Base-by-base conservation (phyloP, 2,113 vertebrate species). In the Percina caprodes region DNA sequence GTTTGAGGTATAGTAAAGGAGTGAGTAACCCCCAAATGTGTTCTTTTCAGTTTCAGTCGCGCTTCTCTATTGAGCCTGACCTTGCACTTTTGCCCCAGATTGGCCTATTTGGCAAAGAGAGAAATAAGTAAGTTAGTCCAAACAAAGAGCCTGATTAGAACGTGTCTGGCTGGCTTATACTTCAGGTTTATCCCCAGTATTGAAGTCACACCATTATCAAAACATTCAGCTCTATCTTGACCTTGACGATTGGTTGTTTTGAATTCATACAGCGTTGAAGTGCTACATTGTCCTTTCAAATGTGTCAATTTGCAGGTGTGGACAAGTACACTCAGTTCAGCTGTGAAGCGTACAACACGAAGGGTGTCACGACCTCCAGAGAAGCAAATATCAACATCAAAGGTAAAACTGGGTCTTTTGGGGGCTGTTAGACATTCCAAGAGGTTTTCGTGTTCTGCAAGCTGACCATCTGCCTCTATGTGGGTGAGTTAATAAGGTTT, bases 321-420 rank as follows among this genome's bases (percentile, higher is more conserved):
- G 88, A 93, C 0, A 89, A 95, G 78, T 63, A 86, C 0, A 96
- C 97, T 0, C 89, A 93, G 77, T 99, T 97, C 94, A 98, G 97
- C 80, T 99, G 98, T 13, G 98, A 98, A 86, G 98, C 98, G 30
- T 89, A 95, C 90, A 99, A 99, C 68, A 56, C 60, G 0, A 98
- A 96, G 85, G 98, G 98, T 3, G 89, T 99, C 81, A 93, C 95
- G 0, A 96, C 96, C 0, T 98, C 95, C 82, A 96, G 85, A 74
- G 96, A 95, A 0, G 96, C 95, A 51, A 94, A 94, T 26, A 79
- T 99, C 92, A 96, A 97, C 79, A 93, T 99, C 55, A 99, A 99
- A 97, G 97, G 98, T 99, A 90, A 90, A 90, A 21, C 10, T 24
- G 6, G 12, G 10, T 24, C 24, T 24, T 26, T n/a, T 1, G 14